A percentile compares a stretch with the other conserved stretches of the same genome.
phyloP scores from a whole-genome alignment of 2,113 vertebrate species.

The Procavia capensis region DNA sequence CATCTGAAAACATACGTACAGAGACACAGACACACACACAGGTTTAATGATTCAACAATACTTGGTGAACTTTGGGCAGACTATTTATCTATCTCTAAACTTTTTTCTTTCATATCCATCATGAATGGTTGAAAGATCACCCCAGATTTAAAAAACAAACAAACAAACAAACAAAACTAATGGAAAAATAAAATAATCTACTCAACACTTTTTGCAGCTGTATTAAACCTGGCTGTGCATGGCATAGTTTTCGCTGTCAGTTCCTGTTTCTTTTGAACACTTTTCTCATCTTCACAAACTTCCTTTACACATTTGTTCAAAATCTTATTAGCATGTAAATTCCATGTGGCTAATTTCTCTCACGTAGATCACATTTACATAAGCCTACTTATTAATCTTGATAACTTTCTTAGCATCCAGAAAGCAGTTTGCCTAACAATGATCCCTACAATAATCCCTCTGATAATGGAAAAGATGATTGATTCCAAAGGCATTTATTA shows the following conservation, averaged over 20 bases:
- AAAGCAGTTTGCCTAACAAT: neutral
- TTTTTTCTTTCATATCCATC: neutral
- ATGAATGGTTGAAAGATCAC: neutral
- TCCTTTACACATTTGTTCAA: neutral
- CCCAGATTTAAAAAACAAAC: too few species aligned
- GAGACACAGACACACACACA: neutral
- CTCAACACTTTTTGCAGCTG: neutral
- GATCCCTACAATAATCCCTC: neutral
- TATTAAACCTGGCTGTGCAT: too few species aligned
- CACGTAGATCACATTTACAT: neutral
- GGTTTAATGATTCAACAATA: slow-evolving; percentile 6
- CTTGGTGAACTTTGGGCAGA: neutral
- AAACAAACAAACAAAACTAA: too few species aligned
- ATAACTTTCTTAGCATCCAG: neutral
- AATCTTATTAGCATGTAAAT: neutral
- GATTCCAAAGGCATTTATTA: too few species aligned
- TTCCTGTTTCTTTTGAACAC: neutral
- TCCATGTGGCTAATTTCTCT: neutral
- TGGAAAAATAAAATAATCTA: neutral
- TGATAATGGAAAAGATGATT: neutral
- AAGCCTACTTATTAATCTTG: neutral
- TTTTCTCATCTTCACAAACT: neutral
- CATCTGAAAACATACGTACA: slow-evolving; percentile 39
- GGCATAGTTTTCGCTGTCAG: neutral
- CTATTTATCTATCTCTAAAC: neutral